These are phyloP conservation scores for Falcunculus frontatus DNA, from an alignment of 2,113 vertebrate genomes.

Conservation along the genomic window DNA sequence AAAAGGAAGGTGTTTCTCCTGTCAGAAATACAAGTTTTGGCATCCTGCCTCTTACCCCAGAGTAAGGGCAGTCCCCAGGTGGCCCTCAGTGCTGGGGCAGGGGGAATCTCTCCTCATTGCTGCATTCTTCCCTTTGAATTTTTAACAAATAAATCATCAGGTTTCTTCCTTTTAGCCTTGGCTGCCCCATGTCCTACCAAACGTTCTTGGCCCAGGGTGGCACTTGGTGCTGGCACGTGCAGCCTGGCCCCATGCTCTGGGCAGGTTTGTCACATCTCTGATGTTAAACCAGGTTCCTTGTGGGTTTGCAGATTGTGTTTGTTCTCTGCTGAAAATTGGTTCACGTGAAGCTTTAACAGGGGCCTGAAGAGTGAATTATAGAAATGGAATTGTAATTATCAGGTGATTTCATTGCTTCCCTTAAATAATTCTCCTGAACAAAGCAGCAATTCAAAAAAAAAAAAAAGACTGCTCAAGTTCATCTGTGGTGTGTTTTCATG, in stretches of 20 bases:
- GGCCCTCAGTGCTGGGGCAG: background rate
- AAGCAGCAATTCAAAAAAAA: background rate
- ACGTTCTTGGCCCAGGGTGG: background rate
- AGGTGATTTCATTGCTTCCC: background rate
- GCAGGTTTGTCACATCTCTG: background rate
- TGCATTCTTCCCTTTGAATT: background rate
- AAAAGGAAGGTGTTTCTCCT: background rate
- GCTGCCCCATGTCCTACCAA: background rate
- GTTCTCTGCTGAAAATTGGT: background rate
- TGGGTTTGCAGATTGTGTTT: background rate
- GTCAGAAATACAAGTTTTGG: background rate
- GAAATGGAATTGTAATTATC: background rate
- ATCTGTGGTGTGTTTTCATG: fast-evolving
- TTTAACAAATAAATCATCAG: background rate
- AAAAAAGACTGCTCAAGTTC: background rate
- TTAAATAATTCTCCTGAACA: background rate
- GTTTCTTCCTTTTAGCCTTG: background rate
- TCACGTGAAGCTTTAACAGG: background rate
- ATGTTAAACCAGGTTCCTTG: background rate
- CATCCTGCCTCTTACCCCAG: background rate
- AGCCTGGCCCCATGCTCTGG: background rate
- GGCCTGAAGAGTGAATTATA: background rate
- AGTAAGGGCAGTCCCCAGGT: background rate
- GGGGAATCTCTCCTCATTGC: background rate
- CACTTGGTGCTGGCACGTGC: background rate